Base-by-base conservation (phyloP, 2,113 vertebrate genomes). In the Centropristis striata region DNA sequence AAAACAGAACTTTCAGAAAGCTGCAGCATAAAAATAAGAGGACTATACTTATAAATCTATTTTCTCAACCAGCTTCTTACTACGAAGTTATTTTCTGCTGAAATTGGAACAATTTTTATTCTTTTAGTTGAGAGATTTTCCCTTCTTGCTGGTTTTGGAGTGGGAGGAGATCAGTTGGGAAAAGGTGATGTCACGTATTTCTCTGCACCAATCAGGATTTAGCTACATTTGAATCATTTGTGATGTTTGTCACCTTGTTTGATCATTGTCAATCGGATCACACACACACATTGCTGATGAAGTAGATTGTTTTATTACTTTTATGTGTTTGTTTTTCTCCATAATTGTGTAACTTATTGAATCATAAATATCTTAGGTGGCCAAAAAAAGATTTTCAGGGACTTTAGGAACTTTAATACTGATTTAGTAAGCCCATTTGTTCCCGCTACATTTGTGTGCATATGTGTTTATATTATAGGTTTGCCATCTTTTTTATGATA, bases 181-280 rank as follows among this genome's bases (percentile, higher is more conserved):
- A 68, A 69, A 32, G 55, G 12, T 11, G 16, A 74, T 8, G 2
- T 67, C 67, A 51, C 8, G 0, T 37, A 41, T 41, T 11, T 21
- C 23, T 3, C 2, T 16, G 50, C 27, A 63, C 57, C 58, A 74
- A 58, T 78, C 50, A 58, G 81, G 41, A 23, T 58, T 41, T 4
- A 61, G 5, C 28, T 18, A 49, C 8, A 15, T 64, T 59, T 50
- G 9, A 79, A 65, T 82, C n/a, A 65, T n/a, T 65, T 58, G 53
- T 54, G 37, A 76, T 42, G 36, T 50, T 23, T 32, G 23, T 32
- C 54, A 18, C 18, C 5, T 39, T 50, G n/a, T 72, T 65, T 44
- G 11, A 57, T 28, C 42, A 58, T 28, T 54, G 8, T 7, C 16
- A 60, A 20, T 72, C 39, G 55, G 63, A 63, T 72, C n/a, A 44